Evolutionary conservation across 1,140 invertebrate species (phyloP).

Genomic region (Melipona quadrifasciata): DNA sequence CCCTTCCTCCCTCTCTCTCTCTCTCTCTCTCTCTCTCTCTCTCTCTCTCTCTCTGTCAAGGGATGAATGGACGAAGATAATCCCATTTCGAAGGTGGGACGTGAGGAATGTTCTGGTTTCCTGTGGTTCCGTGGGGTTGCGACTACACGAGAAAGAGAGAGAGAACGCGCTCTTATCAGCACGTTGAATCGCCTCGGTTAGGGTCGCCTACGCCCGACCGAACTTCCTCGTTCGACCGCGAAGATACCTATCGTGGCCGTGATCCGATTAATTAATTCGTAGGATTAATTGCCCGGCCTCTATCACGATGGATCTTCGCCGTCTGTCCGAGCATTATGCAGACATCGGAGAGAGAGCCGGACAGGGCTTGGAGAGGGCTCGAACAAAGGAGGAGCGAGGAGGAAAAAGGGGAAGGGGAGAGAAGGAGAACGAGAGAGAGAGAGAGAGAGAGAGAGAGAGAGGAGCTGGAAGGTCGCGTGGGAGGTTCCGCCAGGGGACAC

Average conservation of each 20-base stretch:
- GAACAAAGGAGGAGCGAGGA: neutral
- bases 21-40: neutral
- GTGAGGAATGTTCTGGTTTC: constrained; percentile 63
- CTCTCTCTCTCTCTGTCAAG: neutral
- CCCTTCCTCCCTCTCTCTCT: neutral
- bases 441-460: too few relatives aligned
- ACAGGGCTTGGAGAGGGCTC: neutral
- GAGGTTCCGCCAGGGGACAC: constrained; percentile 36
- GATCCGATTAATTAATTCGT: constrained; percentile 70
- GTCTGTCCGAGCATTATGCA: constrained; percentile 40
- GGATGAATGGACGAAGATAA: constrained; percentile 63
- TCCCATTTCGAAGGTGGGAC: constrained; percentile 60
- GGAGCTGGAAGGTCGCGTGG: constrained; percentile 39
- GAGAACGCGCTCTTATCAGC: constrained; percentile 48
- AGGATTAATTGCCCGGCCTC: constrained; percentile 66
- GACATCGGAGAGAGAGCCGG: neutral
- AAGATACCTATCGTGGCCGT: constrained; percentile 46
- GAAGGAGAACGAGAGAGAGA: too few relatives aligned
- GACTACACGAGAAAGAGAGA: neutral
- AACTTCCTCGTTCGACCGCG: constrained; percentile 54
- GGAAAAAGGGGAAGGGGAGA: neutral
- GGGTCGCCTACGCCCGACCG: constrained; percentile 60
- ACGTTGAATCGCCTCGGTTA: constrained; percentile 59
- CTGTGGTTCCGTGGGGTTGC: constrained; percentile 51
- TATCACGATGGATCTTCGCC: constrained; percentile 63